Base-by-base conservation (phyloP, 2,888 invertebrate genomes). In the Achlya flavicornis region DNA sequence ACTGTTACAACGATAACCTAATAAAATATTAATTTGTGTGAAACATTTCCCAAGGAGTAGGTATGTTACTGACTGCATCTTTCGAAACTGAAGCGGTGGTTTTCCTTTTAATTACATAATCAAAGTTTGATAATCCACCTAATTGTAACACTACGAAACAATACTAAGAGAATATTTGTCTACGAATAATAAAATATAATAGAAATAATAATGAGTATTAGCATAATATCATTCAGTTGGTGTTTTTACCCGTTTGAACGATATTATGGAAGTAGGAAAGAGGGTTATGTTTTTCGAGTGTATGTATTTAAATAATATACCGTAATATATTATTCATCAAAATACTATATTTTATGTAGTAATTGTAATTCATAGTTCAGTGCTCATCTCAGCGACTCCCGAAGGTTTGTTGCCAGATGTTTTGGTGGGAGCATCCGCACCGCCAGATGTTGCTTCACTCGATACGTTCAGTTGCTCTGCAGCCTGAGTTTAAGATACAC, bases 321-420 rank as follows among this genome's bases (percentile, higher is more conserved):
- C 19, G 57, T 61, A 63, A 53, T 57, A 63, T 62, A 57, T 65
- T 59, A 41, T 60, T 26, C 60, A 41, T 19, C 11, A 48, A 14
- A 14, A 61, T 61, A 71, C 61, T 66, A 64, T 71, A 65, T 67
- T 63, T 63, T 64, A 61, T 63, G 58, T 62, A 35, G 0, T n/a
- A n/a, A n/a, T n/a, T n/a, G 6, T 35, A 64, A 59, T 75, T 93
- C 84, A 95, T 81, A 96, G 94, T 88, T 96, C 96, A 71, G 96
- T 96, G 87, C 96, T 96, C 96, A 96, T 96, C 92, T 96, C 96
- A 67, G 95, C 94, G 46, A 85, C 74, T 61, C 79, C 84, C 26
- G 87, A 77, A 58, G 87, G 78, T 70, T 88, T 86, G 77, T 76
- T 78, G 74, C 77, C 77, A 76, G 86, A 77, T 68, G 81, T 76